Evolutionary conservation across 2,888 invertebrate species (phyloP).

Genomic region (Pterostichus madidus): DNA sequence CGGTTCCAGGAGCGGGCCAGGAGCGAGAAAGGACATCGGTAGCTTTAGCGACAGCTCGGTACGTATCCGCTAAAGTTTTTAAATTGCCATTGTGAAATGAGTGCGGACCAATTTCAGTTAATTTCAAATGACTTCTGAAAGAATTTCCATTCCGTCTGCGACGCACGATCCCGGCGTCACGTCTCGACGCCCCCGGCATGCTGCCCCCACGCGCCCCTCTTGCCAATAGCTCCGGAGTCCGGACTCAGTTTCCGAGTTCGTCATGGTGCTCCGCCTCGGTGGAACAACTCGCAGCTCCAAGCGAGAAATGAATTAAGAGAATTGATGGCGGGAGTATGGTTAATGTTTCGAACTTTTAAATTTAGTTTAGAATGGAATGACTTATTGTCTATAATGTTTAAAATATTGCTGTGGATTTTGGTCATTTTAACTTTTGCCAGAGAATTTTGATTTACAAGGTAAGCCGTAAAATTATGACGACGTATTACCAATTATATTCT

Average conservation of each 20-base stretch:
- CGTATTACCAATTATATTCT: too few relatives aligned
- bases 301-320: slow-evolving; percentile 38
- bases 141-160: slow-evolving; percentile 73
- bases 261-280: background rate
- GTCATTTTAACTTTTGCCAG: background rate
- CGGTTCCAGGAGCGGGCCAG: background rate
- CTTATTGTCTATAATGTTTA: slow-evolving; percentile 13
- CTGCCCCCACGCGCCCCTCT: background rate
- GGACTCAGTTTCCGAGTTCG: background rate
- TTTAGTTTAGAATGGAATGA: slow-evolving; percentile 46
- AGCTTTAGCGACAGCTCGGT: slow-evolving; percentile 20
- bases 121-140: slow-evolving; percentile 75
- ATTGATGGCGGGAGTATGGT: slow-evolving; percentile 47
- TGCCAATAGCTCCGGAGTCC: slow-evolving; percentile 7
- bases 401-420: slow-evolving; percentile 14
- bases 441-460: too few relatives aligned
- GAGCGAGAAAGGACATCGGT: background rate
- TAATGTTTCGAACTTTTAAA: slow-evolving; percentile 54
- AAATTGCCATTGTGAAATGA: slow-evolving; percentile 71
- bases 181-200: slow-evolving; percentile 22
- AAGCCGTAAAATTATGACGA: too few relatives aligned
- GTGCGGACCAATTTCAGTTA: slow-evolving; percentile 72
- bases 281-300: background rate
- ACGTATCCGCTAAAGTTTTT: slow-evolving; percentile 68
- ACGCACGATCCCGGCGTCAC: slow-evolving; percentile 52